Evolutionary conservation across 2,888 invertebrate species (phyloP).

Genomic region (Phania funesta): DNA sequence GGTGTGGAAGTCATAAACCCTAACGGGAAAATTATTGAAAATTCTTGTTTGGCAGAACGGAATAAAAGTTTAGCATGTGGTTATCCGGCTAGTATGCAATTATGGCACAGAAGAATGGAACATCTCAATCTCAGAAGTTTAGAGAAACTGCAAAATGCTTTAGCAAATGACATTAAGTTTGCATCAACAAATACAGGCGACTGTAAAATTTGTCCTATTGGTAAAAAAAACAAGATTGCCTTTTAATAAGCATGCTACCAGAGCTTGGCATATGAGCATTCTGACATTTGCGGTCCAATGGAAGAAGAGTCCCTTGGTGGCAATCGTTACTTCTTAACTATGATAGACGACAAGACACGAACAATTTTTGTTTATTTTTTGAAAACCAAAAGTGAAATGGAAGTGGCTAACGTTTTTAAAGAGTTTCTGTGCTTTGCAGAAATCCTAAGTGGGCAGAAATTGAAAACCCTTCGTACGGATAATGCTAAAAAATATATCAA

Average conservation of each 20-base stretch:
- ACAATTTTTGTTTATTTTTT: constrained; percentile 34
- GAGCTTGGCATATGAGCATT: constrained; percentile 71
- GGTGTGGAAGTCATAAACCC: constrained; percentile 21
- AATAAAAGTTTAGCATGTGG: constrained; percentile 7
- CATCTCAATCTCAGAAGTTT: constrained; percentile 41
- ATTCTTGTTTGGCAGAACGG: too few relatives aligned
- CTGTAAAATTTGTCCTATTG: constrained; percentile 67
- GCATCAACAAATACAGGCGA: constrained; percentile 44
- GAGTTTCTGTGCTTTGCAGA: constrained; percentile 48
- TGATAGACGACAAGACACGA: constrained; percentile 43
- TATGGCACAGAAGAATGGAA: constrained; percentile 44
- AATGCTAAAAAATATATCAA: constrained; percentile 15
- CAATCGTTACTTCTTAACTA: constrained; percentile 24
- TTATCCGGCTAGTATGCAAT: too few relatives aligned
- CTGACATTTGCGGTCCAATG: constrained; percentile 78
- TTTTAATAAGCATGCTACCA: constrained; percentile 61
- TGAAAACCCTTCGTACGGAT: constrained; percentile 33
- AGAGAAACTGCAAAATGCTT: constrained; percentile 25
- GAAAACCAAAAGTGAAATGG: constrained; percentile 53
- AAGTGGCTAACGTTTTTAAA: constrained; percentile 53
- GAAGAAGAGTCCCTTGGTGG: constrained; percentile 70
- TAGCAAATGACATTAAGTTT: constrained; percentile 39
- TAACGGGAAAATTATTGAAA: too few relatives aligned
- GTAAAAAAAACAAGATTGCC: constrained; percentile 70
- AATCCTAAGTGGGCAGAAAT: constrained; percentile 23